These are phyloP conservation scores for Chiroxiphia lanceolata DNA, from an alignment of 2,797 vertebrate genomes.

Conservation along the genomic window DNA sequence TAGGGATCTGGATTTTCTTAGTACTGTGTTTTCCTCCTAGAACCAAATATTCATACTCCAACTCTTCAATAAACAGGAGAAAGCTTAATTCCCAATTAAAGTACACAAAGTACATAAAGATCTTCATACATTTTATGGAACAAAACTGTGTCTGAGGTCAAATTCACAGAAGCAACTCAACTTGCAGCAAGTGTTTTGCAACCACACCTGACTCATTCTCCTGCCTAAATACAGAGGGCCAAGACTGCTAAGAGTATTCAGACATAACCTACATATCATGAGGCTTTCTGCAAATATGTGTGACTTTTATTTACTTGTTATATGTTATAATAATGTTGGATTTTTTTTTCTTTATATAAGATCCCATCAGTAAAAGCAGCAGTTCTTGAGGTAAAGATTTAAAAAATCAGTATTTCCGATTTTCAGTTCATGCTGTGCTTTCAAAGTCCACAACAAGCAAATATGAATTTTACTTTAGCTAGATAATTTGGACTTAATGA, in stretches of 20 bases:
- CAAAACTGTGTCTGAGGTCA: neutral
- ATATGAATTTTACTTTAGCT: neutral
- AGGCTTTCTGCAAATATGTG: neutral
- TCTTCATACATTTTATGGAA: neutral
- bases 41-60: neutral
- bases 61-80: neutral
- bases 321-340: neutral
- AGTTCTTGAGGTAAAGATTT: neutral
- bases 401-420: neutral
- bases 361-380: neutral
- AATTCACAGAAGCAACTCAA: neutral
- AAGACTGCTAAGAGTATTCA: neutral
- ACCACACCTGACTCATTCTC: neutral
- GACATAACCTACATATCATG: neutral
- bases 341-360: neutral
- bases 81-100: neutral
- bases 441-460: neutral
- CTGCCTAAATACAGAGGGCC: neutral
- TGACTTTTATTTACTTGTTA: neutral
- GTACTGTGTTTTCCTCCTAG: neutral
- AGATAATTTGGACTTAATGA: neutral
- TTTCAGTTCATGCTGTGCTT: neutral
- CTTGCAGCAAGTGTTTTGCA: neutral
- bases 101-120: neutral
- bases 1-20: neutral